These are phyloP conservation scores for Cercopithecus hamlyni DNA, from an alignment of 2,797 vertebrate genomes.

Conservation along the genomic window DNA sequence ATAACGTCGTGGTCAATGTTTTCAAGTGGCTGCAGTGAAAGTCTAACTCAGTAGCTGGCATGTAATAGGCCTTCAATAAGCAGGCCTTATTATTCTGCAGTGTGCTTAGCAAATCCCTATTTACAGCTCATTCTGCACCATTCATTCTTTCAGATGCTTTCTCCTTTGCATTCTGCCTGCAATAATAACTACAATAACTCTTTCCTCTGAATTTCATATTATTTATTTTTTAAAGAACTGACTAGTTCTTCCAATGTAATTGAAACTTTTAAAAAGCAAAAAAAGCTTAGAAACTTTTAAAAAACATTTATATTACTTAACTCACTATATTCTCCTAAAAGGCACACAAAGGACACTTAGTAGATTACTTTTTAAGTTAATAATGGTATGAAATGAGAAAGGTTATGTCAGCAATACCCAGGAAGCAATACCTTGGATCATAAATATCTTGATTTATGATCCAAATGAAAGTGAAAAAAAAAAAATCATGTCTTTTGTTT, in stretches of 20 bases:
- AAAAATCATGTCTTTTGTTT: neutral
- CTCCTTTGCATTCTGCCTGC: neutral
- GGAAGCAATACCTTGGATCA: neutral
- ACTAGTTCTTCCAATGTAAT: conserved; percentile 44
- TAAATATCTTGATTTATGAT: neutral
- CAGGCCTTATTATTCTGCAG: neutral
- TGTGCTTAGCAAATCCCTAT: conserved; percentile 8
- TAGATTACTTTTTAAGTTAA: neutral
- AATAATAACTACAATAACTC: neutral
- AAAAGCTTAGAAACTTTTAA: neutral
- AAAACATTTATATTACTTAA: neutral
- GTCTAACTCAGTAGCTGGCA: neutral
- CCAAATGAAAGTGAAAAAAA: neutral
- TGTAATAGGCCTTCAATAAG: neutral
- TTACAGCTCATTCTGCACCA: neutral
- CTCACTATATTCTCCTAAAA: neutral
- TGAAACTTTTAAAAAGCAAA: conserved; percentile 48
- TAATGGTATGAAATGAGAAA: neutral
- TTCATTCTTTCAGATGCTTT: neutral
- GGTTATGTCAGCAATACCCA: neutral
- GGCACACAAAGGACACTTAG: neutral
- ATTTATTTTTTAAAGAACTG: conserved; percentile 44
- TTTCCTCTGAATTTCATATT: conserved; percentile 22
- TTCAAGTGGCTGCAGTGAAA: neutral
- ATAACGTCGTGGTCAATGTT: neutral